phyloP scores from a whole-genome alignment of 2,888 invertebrate species.

The Phania funesta region DNA sequence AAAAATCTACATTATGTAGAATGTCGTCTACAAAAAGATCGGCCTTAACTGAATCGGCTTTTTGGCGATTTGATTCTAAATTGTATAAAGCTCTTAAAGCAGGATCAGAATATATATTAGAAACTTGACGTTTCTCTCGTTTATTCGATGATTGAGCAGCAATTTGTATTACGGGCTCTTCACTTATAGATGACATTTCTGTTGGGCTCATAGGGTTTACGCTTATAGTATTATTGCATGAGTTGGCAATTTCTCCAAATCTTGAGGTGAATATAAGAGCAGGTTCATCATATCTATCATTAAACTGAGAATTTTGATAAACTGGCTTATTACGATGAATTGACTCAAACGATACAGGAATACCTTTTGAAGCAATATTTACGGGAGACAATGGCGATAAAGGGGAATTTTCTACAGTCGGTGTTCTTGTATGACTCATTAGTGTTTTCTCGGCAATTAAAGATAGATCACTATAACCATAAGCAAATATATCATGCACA shows the following conservation, averaged over 20 bases:
- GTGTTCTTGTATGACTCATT: neutral
- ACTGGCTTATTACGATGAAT: constrained; percentile 23
- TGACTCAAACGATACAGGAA: constrained; percentile 15
- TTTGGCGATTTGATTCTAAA: constrained; percentile 82
- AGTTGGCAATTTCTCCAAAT: constrained; percentile 46
- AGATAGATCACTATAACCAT: constrained; percentile 84
- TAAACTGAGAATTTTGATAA: neutral
- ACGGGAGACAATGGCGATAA: neutral
- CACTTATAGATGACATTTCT: neutral
- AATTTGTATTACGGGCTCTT: neutral
- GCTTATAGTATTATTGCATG: neutral
- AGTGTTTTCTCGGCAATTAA: constrained; percentile 81
- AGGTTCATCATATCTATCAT: constrained; percentile 67
- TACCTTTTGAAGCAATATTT: neutral
- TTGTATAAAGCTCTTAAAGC: constrained; percentile 77
- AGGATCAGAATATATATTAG: constrained; percentile 75
- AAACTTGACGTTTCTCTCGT: constrained; percentile 75
- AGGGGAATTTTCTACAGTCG: neutral
- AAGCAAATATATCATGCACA: constrained; percentile 84
- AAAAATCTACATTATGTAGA: constrained; percentile 84
- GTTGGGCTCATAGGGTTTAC: neutral
- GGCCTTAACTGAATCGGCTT: constrained; percentile 76
- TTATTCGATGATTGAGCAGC: neutral
- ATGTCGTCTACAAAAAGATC: constrained; percentile 83
- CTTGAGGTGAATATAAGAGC: constrained; percentile 65